Percentiles rank a stretch among this genome's conserved stretches.
phyloP scores from a whole-genome alignment of 2,797 vertebrate genomes.

The Enoplosus armatus region DNA sequence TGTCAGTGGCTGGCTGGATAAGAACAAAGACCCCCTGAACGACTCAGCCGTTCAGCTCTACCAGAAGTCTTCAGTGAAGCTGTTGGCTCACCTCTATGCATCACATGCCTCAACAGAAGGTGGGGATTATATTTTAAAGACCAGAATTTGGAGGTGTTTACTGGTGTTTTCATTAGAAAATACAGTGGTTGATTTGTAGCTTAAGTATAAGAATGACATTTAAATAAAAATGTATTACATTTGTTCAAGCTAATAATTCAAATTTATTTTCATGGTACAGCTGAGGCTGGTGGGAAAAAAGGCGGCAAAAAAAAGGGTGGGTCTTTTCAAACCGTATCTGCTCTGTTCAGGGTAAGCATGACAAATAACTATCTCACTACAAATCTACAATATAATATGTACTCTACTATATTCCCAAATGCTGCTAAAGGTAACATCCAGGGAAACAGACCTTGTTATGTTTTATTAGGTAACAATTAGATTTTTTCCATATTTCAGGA shows the following conservation, averaged over 20 bases:
- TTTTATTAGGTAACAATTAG: not conserved
- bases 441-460: no score
- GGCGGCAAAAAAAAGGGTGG: constrained; percentile 91
- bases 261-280: constrained; percentile 31
- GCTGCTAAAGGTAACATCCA: not conserved
- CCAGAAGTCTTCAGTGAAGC: constrained; percentile 89
- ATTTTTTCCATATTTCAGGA: constrained; percentile 79
- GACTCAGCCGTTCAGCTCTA: constrained; percentile 88
- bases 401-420: not conserved
- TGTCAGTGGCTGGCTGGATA: constrained; percentile 87
- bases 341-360: constrained; percentile 88
- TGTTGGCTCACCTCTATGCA: constrained; percentile 83
- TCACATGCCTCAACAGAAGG: constrained; percentile 80
- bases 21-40: constrained; percentile 90
- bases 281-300: constrained; percentile 81
- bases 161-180: not conserved
- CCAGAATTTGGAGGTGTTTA: not conserved
- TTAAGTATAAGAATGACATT: constrained; percentile 62
- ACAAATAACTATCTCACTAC: not conserved
- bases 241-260: not conserved
- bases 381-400: not conserved
- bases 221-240: not conserved
- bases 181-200: constrained; percentile 49
- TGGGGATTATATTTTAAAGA: constrained; percentile 16
- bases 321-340: constrained; percentile 94